These are phyloP conservation scores for Holocentrus rufus DNA, from an alignment of 2,797 vertebrate species.

Conservation along the genomic window DNA sequence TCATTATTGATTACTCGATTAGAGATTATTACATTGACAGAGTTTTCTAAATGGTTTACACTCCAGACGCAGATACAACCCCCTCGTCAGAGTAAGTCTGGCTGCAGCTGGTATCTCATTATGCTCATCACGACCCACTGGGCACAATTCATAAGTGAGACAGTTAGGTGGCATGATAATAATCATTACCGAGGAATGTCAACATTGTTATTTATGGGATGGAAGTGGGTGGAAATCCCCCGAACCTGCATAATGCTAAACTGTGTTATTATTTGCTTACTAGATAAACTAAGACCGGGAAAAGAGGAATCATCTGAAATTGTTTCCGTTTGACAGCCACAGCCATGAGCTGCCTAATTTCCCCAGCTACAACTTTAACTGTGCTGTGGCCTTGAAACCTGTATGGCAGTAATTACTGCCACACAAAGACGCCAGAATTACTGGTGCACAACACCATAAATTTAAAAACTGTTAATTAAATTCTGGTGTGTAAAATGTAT, in stretches of 20 bases:
- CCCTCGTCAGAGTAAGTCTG: conserved; percentile 50
- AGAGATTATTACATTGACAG: conserved; percentile 14
- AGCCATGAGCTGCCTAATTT: conserved; percentile 63
- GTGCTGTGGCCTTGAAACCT: conserved; percentile 65
- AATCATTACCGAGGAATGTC: conserved; percentile 39
- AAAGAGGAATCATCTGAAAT: conserved; percentile 66
- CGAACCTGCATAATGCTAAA: conserved; percentile 43
- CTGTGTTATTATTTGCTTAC: conserved; percentile 57
- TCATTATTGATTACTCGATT: conserved; percentile 12
- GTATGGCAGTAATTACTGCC: conserved; percentile 70
- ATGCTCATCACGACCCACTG: conserved; percentile 55
- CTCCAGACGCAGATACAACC: conserved; percentile 30
- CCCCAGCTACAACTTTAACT: conserved; percentile 64
- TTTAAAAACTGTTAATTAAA: conserved; percentile 78
- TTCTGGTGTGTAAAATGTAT: conserved; percentile 70
- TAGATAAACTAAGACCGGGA: conserved; percentile 57
- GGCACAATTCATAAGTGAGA: conserved; percentile 38
- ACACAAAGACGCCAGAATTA: conserved; percentile 77
- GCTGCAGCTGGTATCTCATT: conserved; percentile 58
- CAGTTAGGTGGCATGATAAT: conserved; percentile 38
- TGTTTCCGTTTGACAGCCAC: conserved; percentile 56
- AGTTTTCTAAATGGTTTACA: conserved; percentile 50
- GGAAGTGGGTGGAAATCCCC: conserved; percentile 63
- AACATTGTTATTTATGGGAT: conserved; percentile 62
- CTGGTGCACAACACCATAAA: conserved; percentile 73